Evolutionary conservation across 2,888 invertebrate species (phyloP).

Genomic region (Anorthoa munda): DNA sequence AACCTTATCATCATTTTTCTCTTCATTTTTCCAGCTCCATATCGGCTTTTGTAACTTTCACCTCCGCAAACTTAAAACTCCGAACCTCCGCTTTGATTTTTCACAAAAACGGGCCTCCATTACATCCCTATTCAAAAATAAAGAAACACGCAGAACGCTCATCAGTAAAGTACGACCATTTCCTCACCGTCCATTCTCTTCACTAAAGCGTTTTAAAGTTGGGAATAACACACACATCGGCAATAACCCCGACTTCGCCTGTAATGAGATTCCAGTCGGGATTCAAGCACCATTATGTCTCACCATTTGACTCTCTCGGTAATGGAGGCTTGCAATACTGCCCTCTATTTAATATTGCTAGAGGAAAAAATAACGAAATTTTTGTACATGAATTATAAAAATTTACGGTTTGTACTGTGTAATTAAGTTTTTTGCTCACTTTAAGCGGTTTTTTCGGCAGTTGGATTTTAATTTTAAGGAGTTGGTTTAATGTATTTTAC

Average conservation of each 20-base stretch:
- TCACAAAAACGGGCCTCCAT: background rate
- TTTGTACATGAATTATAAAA: slow-evolving; percentile 55
- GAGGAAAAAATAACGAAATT: slow-evolving; percentile 50
- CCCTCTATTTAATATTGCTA: slow-evolving; percentile 59
- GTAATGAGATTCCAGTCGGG: slow-evolving; percentile 67
- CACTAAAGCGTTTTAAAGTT: slow-evolving; percentile 45
- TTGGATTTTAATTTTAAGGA: slow-evolving; percentile 4
- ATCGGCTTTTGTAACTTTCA: too few species aligned
- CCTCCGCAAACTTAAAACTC: too few species aligned
- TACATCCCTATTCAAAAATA: background rate
- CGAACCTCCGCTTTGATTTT: too few species aligned
- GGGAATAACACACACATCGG: slow-evolving; percentile 58
- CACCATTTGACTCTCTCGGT: slow-evolving; percentile 70
- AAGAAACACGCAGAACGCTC: slow-evolving; percentile 15
- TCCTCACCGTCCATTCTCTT: slow-evolving; percentile 2
- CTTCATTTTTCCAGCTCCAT: too few species aligned
- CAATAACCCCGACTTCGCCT: slow-evolving; percentile 61
- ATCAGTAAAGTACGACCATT: slow-evolving; percentile 15
- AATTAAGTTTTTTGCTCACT: slow-evolving; percentile 29
- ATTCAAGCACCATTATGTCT: slow-evolving; percentile 62
- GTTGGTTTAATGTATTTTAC: slow-evolving; percentile 3
- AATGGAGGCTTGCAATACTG: slow-evolving; percentile 71
- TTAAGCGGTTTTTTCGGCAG: background rate
- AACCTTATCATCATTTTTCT: too few species aligned
- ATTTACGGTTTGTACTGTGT: slow-evolving; percentile 39